Percentiles rank a stretch among this genome's conserved stretches.
Conservation (phyloP, 2,888 invertebrate genomes). For the Pyrocoelia pectoralis region DNA sequence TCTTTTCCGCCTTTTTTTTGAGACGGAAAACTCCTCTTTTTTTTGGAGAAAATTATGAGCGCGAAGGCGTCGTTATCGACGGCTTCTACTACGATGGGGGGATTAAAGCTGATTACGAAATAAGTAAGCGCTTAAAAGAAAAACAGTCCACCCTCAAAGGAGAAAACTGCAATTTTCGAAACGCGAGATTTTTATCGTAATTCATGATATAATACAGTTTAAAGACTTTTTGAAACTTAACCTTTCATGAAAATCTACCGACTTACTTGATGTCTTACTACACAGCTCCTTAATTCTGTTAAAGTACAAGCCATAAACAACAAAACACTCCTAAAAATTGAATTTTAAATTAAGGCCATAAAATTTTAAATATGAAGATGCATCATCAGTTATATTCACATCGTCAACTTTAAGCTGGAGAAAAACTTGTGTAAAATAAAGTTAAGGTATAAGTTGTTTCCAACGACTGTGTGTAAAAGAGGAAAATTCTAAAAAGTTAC, state of each 20-base stretch:
- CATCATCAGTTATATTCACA: constrained; percentile 23
- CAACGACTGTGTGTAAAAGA: not conserved
- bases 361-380: constrained; percentile 19
- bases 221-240: constrained; percentile 10
- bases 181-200: constrained; percentile 35
- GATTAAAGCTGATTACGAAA: constrained; percentile 26
- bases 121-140: constrained; percentile 25
- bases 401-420: constrained; percentile 22
- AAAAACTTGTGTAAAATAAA: constrained; percentile 15
- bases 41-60: constrained; percentile 24
- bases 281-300: constrained; percentile 1
- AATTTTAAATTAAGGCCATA: constrained; percentile 22
- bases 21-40: constrained; percentile 21
- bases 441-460: constrained; percentile 6
- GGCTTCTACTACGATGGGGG: not conserved
- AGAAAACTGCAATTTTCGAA: constrained; percentile 35
- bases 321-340: constrained; percentile 18
- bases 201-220: constrained; percentile 31
- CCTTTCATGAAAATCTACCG: constrained; percentile 9
- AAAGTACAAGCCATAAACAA: constrained; percentile 13
- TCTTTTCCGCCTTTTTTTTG: constrained; percentile 21
- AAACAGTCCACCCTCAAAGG: constrained; percentile 14
- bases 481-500: constrained; percentile 9
- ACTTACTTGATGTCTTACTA: constrained; percentile 22
- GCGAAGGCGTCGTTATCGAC: constrained; percentile 8